Evolutionary conservation across 1,140 invertebrate genomes (phyloP), one percentile per base, ranked within the genome.

Genomic region (Zaprionus nigranus): DNA sequence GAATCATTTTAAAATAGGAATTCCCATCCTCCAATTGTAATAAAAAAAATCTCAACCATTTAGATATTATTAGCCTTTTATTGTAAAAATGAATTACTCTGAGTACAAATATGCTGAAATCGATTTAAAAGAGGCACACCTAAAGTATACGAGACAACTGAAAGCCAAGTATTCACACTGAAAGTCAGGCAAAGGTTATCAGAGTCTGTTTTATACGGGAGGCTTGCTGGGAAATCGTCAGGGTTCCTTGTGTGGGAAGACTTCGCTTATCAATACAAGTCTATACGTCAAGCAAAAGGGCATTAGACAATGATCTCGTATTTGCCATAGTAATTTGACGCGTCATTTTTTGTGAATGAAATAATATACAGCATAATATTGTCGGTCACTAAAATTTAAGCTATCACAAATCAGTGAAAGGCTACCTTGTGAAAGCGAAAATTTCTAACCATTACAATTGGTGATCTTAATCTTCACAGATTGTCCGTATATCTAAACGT

Each of bases 291-390:
- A 51, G 46, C 68, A 57, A 75, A 75, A 51, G 59, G 34, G 49
- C 68, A 61, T 74, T 57, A 51, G 24, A 63, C 67, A 69, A 58
- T 68, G 78, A 87, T 78, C 64, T 68, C 65, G 60, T 69, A 72
- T 79, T 76, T 78, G 69, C 70, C 78, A 70, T 88, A 84, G 85
- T 90, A 90, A 79, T 75, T 69, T 88, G 85, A 88, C 78, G 58
- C 38, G 67, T 72, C 78, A 72, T 68, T 79, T 79, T 88, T 88
- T 76, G 90, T 88, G 85, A 88, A 88, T 88, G 84, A 84, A 88
- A 53, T 36, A 58, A 69, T 34, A 56, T 26, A 64, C 58, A 51
- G 56, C 22, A 15, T 28, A 67, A 57, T 57, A 43, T 46, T 28
- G 6, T 5, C 13, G 2, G 17, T 12, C 28, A 30, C 22, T 40